Evolutionary conservation across 2,113 vertebrate genomes (phyloP).

Genomic region (Sprattus sprattus): DNA sequence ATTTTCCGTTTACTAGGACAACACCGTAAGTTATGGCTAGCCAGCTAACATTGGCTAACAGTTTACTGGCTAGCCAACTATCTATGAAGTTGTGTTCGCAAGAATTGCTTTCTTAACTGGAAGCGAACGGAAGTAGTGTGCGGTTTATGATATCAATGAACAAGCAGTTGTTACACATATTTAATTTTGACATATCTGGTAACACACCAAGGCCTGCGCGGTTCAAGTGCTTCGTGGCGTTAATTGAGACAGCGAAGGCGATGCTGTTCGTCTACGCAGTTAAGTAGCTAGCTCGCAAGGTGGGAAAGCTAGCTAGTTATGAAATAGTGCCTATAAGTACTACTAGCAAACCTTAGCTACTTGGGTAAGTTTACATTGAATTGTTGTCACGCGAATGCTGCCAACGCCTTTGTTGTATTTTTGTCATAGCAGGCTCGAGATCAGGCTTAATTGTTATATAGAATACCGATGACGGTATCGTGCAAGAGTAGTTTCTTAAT

Average conservation of each 20-base stretch:
- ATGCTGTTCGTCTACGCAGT: neutral
- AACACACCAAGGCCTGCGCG: neutral
- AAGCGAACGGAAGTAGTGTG: neutral
- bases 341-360: neutral
- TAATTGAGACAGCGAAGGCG: neutral
- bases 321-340: neutral
- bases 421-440: neutral
- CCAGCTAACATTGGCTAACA: neutral
- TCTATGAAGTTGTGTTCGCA: neutral
- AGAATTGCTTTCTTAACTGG: neutral
- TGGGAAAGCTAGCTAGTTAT: neutral
- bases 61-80: neutral
- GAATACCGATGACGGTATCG: neutral
- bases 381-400: neutral
- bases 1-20: neutral
- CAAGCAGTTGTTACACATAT: neutral
- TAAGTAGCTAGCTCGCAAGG: neutral
- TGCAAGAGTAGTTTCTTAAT: too few species aligned
- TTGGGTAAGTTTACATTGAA: neutral
- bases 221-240: neutral
- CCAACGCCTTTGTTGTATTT: neutral
- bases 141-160: neutral
- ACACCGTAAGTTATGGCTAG: conserved; percentile 5
- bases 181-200: neutral
- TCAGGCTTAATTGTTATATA: neutral